These are phyloP conservation scores for Melanaphis sacchari DNA, from an alignment of 1,140 invertebrate genomes.

Conservation along the genomic window DNA sequence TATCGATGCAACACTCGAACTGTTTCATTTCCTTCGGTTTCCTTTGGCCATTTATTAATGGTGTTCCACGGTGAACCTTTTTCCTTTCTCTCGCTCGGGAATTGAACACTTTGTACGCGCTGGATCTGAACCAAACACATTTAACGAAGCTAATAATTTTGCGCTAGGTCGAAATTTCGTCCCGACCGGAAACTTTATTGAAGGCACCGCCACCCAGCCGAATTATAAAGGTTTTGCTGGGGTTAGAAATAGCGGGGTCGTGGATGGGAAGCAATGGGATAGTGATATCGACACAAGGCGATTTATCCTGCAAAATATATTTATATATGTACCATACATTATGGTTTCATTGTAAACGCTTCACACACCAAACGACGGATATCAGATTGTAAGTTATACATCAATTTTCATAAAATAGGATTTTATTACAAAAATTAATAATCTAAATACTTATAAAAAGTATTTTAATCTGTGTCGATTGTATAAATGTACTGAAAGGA, in stretches of 20 bases:
- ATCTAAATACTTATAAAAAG: background rate
- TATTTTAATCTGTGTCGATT: background rate
- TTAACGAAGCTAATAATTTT: slow-evolving; percentile 55
- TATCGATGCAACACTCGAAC: slow-evolving; percentile 33
- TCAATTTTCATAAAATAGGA: background rate
- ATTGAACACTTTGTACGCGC: slow-evolving; percentile 48
- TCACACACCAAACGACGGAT: background rate
- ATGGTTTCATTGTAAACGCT: slow-evolving; percentile 33
- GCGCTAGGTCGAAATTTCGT: slow-evolving; percentile 39
- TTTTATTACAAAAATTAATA: slow-evolving; percentile 7
- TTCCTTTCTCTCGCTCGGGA: slow-evolving; percentile 34
- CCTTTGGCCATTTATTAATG: slow-evolving; percentile 41
- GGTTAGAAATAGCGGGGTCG: background rate
- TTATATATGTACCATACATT: background rate
- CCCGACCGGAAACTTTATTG: slow-evolving; percentile 50
- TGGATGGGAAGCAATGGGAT: background rate
- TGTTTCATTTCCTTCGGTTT: slow-evolving; percentile 40
- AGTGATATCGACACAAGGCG: slow-evolving; percentile 13
- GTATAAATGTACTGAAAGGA: background rate
- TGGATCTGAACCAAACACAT: slow-evolving; percentile 46
- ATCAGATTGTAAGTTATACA: background rate
- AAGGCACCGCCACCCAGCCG: background rate
- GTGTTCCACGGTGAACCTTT: slow-evolving; percentile 5
- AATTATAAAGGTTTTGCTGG: slow-evolving; percentile 28
- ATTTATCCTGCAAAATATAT: slow-evolving; percentile 28